A percentile compares a stretch with the other conserved stretches of the same genome.
Evolutionary conservation across 37 sponge, comb jelly and placozoan species (phyloP).

Genomic region (Ephydatia muelleri): DNA sequence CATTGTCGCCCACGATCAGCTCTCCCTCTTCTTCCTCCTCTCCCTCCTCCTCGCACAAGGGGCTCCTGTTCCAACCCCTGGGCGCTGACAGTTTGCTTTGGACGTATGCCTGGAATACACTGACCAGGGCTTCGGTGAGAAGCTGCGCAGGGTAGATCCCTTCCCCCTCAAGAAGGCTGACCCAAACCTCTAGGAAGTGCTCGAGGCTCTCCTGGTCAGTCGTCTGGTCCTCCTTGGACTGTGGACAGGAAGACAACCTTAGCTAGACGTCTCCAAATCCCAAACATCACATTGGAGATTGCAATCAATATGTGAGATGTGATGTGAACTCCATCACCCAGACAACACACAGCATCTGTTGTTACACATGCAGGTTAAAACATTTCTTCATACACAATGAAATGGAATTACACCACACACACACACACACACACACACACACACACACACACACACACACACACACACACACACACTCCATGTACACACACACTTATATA

Average conservation of each 20-base stretch:
- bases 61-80: conserved; percentile 50
- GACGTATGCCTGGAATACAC: conserved; percentile 53
- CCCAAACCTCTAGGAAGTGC: conserved; percentile 56
- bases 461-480: too few species aligned
- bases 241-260: background rate
- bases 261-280: too few species aligned
- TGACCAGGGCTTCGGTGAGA: conserved; percentile 9
- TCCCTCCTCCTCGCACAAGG: background rate
- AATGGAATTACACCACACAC: too few species aligned
- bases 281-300: too few species aligned
- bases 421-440: too few species aligned
- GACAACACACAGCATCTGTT: too few species aligned
- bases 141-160: background rate
- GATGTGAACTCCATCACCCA: too few species aligned
- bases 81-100: conserved; percentile 69
- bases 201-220: conserved; percentile 54
- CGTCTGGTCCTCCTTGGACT: conserved; percentile 26
- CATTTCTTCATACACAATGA: too few species aligned
- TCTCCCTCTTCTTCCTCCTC: conserved; percentile 36
- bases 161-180: conserved; percentile 24
- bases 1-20: conserved; percentile 34
- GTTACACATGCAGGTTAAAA: too few species aligned
- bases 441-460: too few species aligned
- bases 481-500: too few species aligned
- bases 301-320: too few species aligned